phyloP scores from a whole-genome alignment of 2,797 vertebrate genomes.

The Pachyuromys duprasi region DNA sequence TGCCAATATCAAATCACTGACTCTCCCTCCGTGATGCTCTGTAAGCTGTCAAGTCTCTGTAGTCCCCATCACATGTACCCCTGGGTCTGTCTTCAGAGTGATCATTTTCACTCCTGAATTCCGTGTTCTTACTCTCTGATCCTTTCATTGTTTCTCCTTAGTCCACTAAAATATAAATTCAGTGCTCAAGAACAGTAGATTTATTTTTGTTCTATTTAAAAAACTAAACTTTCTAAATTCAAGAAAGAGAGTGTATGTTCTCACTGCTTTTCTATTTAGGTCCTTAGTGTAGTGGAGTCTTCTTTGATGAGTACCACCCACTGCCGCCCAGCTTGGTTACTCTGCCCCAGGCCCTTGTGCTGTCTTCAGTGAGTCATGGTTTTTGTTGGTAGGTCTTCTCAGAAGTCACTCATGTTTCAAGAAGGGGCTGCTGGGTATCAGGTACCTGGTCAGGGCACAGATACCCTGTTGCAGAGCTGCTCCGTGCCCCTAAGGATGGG shows the following conservation, averaged over 20 bases:
- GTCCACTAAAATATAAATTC: neutral
- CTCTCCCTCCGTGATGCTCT: rapidly evolving
- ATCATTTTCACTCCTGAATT: neutral
- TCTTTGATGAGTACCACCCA: neutral
- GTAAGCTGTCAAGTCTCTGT: neutral
- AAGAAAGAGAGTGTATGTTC: neutral
- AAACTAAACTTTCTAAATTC: neutral
- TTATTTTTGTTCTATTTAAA: neutral
- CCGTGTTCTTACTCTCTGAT: neutral
- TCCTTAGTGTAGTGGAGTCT: neutral
- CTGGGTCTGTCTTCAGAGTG: neutral
- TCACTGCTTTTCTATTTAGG: neutral
- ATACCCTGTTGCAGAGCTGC: neutral
- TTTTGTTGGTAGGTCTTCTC: neutral
- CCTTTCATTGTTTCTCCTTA: neutral
- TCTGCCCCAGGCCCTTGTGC: neutral
- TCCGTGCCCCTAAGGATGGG: neutral
- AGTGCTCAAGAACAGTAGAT: neutral
- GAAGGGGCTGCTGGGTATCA: neutral
- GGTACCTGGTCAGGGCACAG: neutral
- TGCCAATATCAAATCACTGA: neutral
- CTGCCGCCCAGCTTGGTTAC: neutral
- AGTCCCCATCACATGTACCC: rapidly evolving
- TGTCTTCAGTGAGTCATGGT: neutral
- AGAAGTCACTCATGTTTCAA: neutral